Base-by-base conservation (phyloP, 2,888 invertebrate species). In the Cerastis rubricosa region DNA sequence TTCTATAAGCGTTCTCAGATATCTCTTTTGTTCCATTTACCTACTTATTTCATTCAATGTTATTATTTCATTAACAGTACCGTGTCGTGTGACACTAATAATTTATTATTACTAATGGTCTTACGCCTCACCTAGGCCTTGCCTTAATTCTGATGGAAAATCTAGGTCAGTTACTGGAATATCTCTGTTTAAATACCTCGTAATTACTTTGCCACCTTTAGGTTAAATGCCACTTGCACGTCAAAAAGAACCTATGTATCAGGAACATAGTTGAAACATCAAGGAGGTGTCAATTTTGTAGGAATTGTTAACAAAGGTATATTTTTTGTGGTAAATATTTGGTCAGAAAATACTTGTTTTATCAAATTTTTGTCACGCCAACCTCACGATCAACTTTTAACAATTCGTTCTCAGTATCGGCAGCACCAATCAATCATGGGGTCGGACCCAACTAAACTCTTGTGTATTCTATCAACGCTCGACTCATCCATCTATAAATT, bases 401-500 rank as follows among this genome's bases (percentile, higher is more conserved):
- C 92, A 90, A 92, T 92, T 92, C 87, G 89, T 90, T 89, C 91
- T 88, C 81, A 51, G 74, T 90, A 83, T 74, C 59, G 61, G 83
- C 83, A 84, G 80, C 83, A 90, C 92, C 93, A 93, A 95, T 95
- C 95, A 95, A 95, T 95, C 95, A 95, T 93, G 90, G 88, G 91
- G 88, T 86, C 89, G 88, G 88, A 87, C 88, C 90, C 90, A 88
- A 91, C 90, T 90, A 91, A 92, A 92, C 91, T 92, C 92, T 92
- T 92, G 92, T 92, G 93, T 94, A 95, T 96, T 95, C 94, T 94
- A 94, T 95, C 93, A 93, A 92, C 93, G 92, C 92, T 88, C 89
- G 89, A 87, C 93, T 93, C 93, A 93, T 94, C 94, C 94, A 92
- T 94, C 94, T 94, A 94, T 94, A 94, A 95, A 95, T 95, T 94